These are phyloP conservation scores for Selene dorsalis DNA, from an alignment of 2,797 vertebrate genomes.

Conservation along the genomic window DNA sequence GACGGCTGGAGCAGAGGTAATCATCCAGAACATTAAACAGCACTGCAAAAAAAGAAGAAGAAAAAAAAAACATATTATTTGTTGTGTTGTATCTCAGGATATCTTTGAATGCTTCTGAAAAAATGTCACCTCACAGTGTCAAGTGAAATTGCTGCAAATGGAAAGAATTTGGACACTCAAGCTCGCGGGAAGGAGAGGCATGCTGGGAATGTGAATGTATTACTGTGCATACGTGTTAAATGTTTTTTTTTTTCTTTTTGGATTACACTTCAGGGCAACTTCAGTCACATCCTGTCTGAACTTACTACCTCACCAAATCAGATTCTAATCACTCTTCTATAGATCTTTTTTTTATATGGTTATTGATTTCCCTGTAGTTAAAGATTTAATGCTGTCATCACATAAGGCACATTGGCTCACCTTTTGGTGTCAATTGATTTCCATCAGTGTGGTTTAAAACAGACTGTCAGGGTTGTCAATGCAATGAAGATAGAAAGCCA, in stretches of 20 bases:
- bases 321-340: conserved; percentile 42
- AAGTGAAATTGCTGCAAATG: conserved; percentile 37
- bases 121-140: conserved; percentile 35
- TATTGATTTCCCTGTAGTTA: conserved; percentile 44
- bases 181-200: conserved; percentile 10
- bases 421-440: conserved; percentile 21
- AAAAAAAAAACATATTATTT: no score
- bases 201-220: conserved; percentile 49
- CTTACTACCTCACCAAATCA: conserved; percentile 34
- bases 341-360: conserved; percentile 32
- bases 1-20: conserved; percentile 52
- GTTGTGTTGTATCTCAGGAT: conserved; percentile 53
- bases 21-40: conserved; percentile 70
- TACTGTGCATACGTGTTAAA: conserved; percentile 7
- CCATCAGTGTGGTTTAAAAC: conserved; percentile 31
- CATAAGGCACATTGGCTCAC: conserved; percentile 39
- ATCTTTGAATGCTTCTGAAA: conserved; percentile 35
- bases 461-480: conserved; percentile 11
- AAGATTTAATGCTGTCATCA: conserved; percentile 44
- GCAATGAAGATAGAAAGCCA: conserved; percentile 9
- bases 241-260: not conserved
- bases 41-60: conserved; percentile 52
- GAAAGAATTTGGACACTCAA: conserved; percentile 19
- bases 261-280: conserved; percentile 20
- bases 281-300: conserved; percentile 17